Evolutionary conservation across 2,113 vertebrate genomes (phyloP), one percentile per base, ranked within the genome.

Genomic region (Ptychochromis oligacanthus): DNA sequence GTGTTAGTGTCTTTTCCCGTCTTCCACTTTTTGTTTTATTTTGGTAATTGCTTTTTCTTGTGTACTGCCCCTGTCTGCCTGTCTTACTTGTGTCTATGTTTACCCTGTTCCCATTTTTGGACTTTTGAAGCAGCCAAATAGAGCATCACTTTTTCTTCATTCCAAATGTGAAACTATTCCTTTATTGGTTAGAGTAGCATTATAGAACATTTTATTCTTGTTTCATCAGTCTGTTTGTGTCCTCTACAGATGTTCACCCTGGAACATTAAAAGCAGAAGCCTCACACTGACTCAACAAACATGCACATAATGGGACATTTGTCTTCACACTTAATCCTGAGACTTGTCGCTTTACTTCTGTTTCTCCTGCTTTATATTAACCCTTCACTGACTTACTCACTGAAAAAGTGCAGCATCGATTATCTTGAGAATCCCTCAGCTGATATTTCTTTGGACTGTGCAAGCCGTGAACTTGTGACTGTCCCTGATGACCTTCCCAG

Each of bases 401-500:
- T 85, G 26, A 85, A 80, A 49, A 78, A 43, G 77, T 90, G 88
- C 54, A 18, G 4, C 13, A 20, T 67, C 0, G 1, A 4, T 13
- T 83, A 61, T 59, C 38, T 55, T 3, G 43, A 72, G 1, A 36
- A 18, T 5, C 3, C n/a, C 14, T 22, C 1, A 2, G 20, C 34
- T 46, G 70, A 46, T 2, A 20, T 76, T 55, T 7, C 0, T 9
- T 18, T 83, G n/a, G 24, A 59, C 36, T 87, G 88, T 18, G 1
- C 13, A 0, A 0, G 1, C 2, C 18, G 5, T 12, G 1, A 77
- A 5, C 77, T 90, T 4, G 13, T 52, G 9, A 2, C 12, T 1
- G 6, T 90, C 7, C 88, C 88, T 12, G 61, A 77, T 11, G 86
- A 83, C 54, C 49, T 90, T n/a, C 88, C 86, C 34, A 81, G 55